Conservation (phyloP, 1,140 invertebrate genomes). For the Drosophila arawakana region DNA sequence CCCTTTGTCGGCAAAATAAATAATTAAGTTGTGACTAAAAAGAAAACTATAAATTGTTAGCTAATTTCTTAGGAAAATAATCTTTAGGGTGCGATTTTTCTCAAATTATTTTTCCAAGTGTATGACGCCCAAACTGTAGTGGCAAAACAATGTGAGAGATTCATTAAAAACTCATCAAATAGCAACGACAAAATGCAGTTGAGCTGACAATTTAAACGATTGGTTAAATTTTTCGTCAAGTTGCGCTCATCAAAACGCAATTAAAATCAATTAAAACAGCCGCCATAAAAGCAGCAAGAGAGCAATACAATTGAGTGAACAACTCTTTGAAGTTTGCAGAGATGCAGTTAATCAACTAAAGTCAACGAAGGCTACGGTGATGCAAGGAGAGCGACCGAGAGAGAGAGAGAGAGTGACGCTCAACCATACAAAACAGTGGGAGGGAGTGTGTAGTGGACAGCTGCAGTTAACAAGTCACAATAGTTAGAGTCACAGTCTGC, state of each 20-base stretch:
- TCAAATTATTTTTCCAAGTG: slow-evolving; percentile 1
- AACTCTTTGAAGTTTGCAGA: slow-evolving; percentile 28
- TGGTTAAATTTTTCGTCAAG: slow-evolving; percentile 39
- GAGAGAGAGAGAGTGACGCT: slow-evolving; percentile 7
- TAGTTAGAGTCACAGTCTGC: slow-evolving; percentile 6
- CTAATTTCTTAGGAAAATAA: not conserved
- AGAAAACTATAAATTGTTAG: not conserved
- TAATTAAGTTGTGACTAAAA: not conserved
- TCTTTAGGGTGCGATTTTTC: not conserved
- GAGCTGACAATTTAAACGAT: slow-evolving; percentile 48
- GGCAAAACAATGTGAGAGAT: slow-evolving; percentile 15
- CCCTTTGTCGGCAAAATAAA: not conserved
- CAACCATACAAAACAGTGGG: not conserved
- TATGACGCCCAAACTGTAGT: not conserved
- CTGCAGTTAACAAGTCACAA: slow-evolving; percentile 20
- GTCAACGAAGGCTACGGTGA: slow-evolving; percentile 1
- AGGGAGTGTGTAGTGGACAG: slow-evolving; percentile 16
- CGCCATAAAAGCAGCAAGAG: slow-evolving; percentile 31
- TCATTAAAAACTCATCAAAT: slow-evolving; percentile 64
- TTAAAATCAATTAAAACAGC: slow-evolving; percentile 75
- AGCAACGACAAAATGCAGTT: slow-evolving; percentile 47
- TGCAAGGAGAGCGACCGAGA: not conserved
- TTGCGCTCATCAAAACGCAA: slow-evolving; percentile 68
- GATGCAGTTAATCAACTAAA: slow-evolving; percentile 34
- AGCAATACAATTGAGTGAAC: slow-evolving; percentile 40